Evolutionary conservation across 1,140 invertebrate genomes (phyloP), one percentile per base, ranked within the genome.

Genomic region (Chymomyza costata): DNA sequence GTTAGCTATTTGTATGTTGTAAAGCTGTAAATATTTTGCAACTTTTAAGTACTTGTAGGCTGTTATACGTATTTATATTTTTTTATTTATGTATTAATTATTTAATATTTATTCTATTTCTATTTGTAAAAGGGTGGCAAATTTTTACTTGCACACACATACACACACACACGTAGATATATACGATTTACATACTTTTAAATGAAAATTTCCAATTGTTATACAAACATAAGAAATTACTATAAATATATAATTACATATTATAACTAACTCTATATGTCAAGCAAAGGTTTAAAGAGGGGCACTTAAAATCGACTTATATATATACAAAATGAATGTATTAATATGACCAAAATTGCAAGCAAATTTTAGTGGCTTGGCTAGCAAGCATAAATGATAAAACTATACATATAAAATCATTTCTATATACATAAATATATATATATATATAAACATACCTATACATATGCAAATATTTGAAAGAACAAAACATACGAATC

Each of bases 401-500:
- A 28, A 10, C 25, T 5, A 28, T 6, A 28, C 5, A 28, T 28
- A 34, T 3, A 34, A 34, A 62, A 57, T n/a, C 52, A 46, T 34
- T 34, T 11, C n/a, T 34, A 34, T n/a, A n/a, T n/a, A n/a, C n/a
- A n/a, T n/a, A 6, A 34, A 34, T 11, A 6, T 34, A 34, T n/a
- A 34, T n/a, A 11, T n/a, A 34, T n/a, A 30, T 14, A 28, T 31
- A 31, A 45, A 59, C 53, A 50, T 46, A 62, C 38, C 40, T 52
- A 53, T 43, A 66, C 50, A 65, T 57, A 56, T 54, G 67, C 37
- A 34, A 58, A 55, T 64, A 50, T 69, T 68, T 31, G 48, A 69
- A 69, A 51, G 50, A 69, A 57, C 48, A 48, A 51, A 38, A 38
- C 35, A 43, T 57, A 46, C 48, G 44, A 31, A 49, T 47, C 47